phyloP scores from a whole-genome alignment of 1,140 invertebrate genomes.

The Pogonomyrmex barbatus region DNA sequence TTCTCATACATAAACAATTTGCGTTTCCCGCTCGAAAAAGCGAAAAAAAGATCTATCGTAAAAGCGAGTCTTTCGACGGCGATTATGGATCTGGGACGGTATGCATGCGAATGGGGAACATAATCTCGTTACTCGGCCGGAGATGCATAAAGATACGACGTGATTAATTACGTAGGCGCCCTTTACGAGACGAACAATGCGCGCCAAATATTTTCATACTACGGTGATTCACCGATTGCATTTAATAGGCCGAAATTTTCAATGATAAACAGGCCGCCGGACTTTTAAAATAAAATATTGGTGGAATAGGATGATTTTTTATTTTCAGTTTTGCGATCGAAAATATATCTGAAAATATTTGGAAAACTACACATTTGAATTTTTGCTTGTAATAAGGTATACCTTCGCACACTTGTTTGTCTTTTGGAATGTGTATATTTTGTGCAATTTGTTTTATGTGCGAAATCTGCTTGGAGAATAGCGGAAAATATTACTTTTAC shows the following conservation, averaged over 20 bases:
- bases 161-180: slow-evolving; percentile 64
- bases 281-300: slow-evolving; percentile 39
- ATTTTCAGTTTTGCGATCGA: background rate
- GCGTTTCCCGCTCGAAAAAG: slow-evolving; percentile 52
- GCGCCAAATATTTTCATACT: slow-evolving; percentile 52
- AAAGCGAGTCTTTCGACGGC: slow-evolving; percentile 64
- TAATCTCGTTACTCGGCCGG: slow-evolving; percentile 55
- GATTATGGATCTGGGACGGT: slow-evolving; percentile 64
- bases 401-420: background rate
- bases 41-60: slow-evolving; percentile 61
- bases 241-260: slow-evolving; percentile 14
- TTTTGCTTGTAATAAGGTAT: slow-evolving; percentile 5
- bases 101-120: slow-evolving; percentile 63
- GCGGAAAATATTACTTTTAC: slow-evolving; percentile 37
- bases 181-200: slow-evolving; percentile 55
- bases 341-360: slow-evolving; percentile 6
- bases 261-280: slow-evolving; percentile 28
- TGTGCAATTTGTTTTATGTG: slow-evolving; percentile 15
- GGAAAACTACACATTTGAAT: background rate
- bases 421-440: background rate
- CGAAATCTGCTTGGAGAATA: background rate
- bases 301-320: background rate
- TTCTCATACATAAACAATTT: slow-evolving; percentile 54
- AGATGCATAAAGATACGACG: slow-evolving; percentile 63
- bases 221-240: slow-evolving; percentile 24